Evolutionary conservation across 1,140 invertebrate species (phyloP), one percentile per base, ranked within the genome.

Genomic region (Conus betulinus): DNA sequence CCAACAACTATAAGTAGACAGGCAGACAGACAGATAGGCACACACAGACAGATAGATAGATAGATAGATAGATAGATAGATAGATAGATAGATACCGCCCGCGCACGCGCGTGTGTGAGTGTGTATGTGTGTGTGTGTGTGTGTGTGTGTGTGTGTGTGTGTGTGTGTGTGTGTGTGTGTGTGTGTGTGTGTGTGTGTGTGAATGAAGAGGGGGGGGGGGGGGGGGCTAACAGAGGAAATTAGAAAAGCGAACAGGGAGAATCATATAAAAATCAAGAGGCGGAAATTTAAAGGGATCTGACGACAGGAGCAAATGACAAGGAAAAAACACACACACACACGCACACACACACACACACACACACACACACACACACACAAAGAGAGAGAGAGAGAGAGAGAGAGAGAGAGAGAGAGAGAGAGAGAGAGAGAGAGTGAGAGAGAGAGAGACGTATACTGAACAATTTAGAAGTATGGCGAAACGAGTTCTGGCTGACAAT

Each of bases 111-210:
- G 67, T 7, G 67, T 7, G 7, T 7, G 67, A 5, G 67, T 74
- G 67, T 74, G 67, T 74, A 6, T 74, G 67, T 74, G 67, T 74
- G 67, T 74, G 67, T 74, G 67, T 74, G 67, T 74, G 67, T 74
- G 67, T 74, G 67, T 74, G 67, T 74, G 67, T 23, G 67, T 74
- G 67, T 23, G 67, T 74, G 67, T 74, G 67, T 74, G 67, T 74
- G 67, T 74, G 67, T 74, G 67, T 74, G 67, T 74, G 67, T 74
- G 67, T 74, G 67, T 74, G 67, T n/a, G 67, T n/a, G 67, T n/a
- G 67, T n/a, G 67, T n/a, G 67, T n/a, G 67, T 74, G 67, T 20
- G 67, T 74, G 67, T n/a, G 67, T 74, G 67, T 25, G 67, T 74
- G 67, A 20, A 20, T 74, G 67, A 17, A 39, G 25, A 78, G 76